These are phyloP conservation scores for Bucco capensis DNA, from an alignment of 2,113 vertebrate genomes.

Conservation along the genomic window DNA sequence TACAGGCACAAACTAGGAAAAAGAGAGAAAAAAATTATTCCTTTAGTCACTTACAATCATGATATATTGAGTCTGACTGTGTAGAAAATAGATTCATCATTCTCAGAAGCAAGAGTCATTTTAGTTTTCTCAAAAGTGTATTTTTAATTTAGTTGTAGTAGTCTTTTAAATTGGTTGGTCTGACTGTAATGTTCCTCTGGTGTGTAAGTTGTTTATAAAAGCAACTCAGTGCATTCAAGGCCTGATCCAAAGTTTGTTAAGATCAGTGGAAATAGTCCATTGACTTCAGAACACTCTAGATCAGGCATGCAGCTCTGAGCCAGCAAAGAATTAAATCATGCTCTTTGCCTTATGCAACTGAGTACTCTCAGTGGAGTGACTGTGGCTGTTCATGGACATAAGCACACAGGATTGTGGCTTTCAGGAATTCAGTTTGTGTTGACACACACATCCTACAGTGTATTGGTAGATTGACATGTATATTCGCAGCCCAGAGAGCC, in stretches of 20 bases:
- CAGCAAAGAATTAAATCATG: constrained; percentile 3
- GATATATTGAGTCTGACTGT: neutral
- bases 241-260: neutral
- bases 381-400: neutral
- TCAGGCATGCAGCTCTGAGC: neutral
- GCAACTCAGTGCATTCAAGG: neutral
- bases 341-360: neutral
- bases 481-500: too few species aligned
- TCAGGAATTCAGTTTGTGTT: neutral
- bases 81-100: neutral
- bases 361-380: neutral
- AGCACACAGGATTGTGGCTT: neutral
- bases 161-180: neutral
- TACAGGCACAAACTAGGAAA: neutral
- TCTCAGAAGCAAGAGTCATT: neutral
- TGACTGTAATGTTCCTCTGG: neutral
- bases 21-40: neutral
- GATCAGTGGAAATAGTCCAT: constrained; percentile 22
- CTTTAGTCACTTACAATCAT: neutral
- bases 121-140: neutral
- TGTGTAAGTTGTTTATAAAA: neutral
- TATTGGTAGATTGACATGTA: neutral
- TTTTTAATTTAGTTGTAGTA: neutral
- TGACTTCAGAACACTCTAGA: constrained; percentile 9
- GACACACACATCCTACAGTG: neutral